Evolutionary conservation across 2,797 vertebrate species (phyloP).

Genomic region (Lates japonicus): DNA sequence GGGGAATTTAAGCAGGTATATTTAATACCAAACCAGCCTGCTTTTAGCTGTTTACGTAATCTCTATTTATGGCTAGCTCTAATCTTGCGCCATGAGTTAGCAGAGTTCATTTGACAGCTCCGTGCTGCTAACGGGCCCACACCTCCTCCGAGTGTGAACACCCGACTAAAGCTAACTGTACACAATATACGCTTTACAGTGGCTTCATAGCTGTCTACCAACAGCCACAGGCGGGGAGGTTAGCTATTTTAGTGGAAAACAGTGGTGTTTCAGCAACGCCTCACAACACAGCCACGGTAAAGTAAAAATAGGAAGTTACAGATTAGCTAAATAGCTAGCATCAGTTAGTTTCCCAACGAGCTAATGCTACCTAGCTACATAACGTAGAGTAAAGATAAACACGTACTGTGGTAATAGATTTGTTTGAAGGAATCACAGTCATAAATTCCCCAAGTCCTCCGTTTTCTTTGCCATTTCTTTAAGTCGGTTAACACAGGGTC

Average conservation of each 20-base stretch:
- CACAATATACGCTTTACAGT: accelerated
- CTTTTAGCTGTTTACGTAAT: constrained; percentile 41
- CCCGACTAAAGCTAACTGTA: neutral
- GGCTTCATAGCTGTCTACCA: accelerated
- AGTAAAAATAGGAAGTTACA: constrained; percentile 67
- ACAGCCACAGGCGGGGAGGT: accelerated
- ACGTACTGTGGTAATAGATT: constrained; percentile 54
- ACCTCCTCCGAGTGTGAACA: neutral
- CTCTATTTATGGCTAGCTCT: constrained; percentile 36
- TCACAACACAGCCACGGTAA: neutral
- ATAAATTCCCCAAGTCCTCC: constrained; percentile 33
- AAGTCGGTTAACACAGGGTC: neutral
- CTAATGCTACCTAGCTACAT: constrained; percentile 7
- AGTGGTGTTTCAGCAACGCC: neutral
- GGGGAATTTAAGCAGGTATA: accelerated
- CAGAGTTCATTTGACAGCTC: constrained; percentile 51
- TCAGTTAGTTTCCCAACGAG: constrained; percentile 1
- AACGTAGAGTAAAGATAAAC: neutral
- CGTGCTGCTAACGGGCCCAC: constrained; percentile 43
- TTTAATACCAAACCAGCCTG: neutral
- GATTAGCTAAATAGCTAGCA: constrained; percentile 34
- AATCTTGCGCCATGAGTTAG: constrained; percentile 30
- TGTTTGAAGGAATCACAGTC: constrained; percentile 43
- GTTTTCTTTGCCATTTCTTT: constrained; percentile 67
- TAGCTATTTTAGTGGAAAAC: neutral